These are phyloP conservation scores for Drosophila guanche DNA, from an alignment of 1,140 invertebrate genomes.

Conservation along the genomic window DNA sequence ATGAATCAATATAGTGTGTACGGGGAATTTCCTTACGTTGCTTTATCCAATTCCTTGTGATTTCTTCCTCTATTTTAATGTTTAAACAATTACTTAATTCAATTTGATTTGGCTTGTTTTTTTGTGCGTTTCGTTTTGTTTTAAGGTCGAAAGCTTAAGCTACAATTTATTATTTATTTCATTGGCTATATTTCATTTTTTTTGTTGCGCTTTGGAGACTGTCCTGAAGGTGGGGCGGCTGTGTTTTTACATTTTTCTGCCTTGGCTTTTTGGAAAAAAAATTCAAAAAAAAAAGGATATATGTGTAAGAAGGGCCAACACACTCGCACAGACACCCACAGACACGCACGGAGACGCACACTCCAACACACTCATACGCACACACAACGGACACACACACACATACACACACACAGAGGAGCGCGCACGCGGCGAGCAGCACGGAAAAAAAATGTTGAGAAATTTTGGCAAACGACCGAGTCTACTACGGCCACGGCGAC, in stretches of 20 bases:
- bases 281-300: slow-evolving; percentile 57
- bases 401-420: slow-evolving; percentile 18
- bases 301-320: slow-evolving; percentile 27
- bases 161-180: slow-evolving; percentile 21
- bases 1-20: too few relatives aligned
- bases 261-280: slow-evolving; percentile 36
- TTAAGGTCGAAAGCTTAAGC: slow-evolving; percentile 24
- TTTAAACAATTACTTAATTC: slow-evolving; percentile 26
- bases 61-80: slow-evolving; percentile 14
- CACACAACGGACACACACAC: slow-evolving; percentile 21
- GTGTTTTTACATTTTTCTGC: slow-evolving; percentile 28
- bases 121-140: slow-evolving; percentile 65
- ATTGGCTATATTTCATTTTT: background rate
- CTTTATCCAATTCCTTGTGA: slow-evolving; percentile 2
- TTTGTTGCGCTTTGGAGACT: slow-evolving; percentile 36
- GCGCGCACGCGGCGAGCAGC: slow-evolving; percentile 40
- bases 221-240: slow-evolving; percentile 5
- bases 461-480: slow-evolving; percentile 21
- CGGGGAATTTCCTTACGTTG: background rate
- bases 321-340: slow-evolving; percentile 20
- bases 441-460: slow-evolving; percentile 45
- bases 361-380: slow-evolving; percentile 43
- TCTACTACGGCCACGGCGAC: too few relatives aligned
- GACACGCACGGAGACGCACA: slow-evolving; percentile 47
- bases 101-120: slow-evolving; percentile 37